A percentile compares a stretch with the other conserved stretches of the same genome.
phyloP scores from a whole-genome alignment of 1,140 invertebrate genomes.

The Trichogramma pretiosum region DNA sequence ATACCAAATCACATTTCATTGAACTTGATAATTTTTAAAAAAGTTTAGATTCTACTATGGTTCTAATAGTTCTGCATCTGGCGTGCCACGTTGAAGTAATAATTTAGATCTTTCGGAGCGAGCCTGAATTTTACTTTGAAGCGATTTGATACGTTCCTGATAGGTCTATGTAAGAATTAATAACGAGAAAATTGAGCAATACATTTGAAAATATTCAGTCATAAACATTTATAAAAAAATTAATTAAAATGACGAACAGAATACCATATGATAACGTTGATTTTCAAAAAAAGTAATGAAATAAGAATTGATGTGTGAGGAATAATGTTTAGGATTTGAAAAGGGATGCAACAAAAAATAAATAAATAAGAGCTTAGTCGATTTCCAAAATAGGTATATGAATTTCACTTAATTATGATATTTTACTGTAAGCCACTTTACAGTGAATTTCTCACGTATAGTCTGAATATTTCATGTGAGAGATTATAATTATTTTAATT shows the following conservation, averaged over 20 bases:
- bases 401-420: no score
- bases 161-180: constrained; percentile 53
- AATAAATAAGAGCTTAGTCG: constrained; percentile 51
- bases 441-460: constrained; percentile 11
- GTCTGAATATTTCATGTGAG: constrained; percentile 14
- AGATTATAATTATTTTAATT: no score
- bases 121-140: constrained; percentile 80
- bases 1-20: no score
- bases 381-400: no score
- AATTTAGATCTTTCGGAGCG: constrained; percentile 80
- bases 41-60: no score
- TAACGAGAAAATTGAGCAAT: constrained; percentile 13
- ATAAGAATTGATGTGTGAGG: constrained; percentile 1
- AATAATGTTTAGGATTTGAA: constrained; percentile 21
- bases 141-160: constrained; percentile 72
- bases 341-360: constrained; percentile 55
- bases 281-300: neutral
- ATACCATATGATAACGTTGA: no score
- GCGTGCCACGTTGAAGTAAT: constrained; percentile 72
- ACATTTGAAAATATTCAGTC: neutral
- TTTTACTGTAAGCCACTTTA: no score
- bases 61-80: constrained; percentile 63
- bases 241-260: constrained; percentile 15
- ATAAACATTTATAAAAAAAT: neutral
- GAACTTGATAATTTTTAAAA: no score